These are phyloP conservation scores for Tetrapedia diversipes DNA, from an alignment of 2,888 invertebrate species.

Conservation along the genomic window DNA sequence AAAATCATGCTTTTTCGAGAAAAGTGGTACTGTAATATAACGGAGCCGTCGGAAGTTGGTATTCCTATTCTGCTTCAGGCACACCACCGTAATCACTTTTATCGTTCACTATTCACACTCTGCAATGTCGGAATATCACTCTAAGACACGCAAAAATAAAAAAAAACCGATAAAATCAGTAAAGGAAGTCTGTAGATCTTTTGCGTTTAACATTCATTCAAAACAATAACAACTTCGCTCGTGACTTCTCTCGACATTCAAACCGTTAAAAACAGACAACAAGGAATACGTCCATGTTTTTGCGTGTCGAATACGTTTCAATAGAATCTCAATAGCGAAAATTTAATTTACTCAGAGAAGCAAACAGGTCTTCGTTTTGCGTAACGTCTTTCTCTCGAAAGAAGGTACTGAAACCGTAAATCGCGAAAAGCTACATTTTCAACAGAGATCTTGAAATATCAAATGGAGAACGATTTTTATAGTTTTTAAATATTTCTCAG, in stretches of 20 bases:
- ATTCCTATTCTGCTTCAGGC: conserved; percentile 6
- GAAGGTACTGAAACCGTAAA: conserved; percentile 3
- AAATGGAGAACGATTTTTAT: not conserved
- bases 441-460: not conserved
- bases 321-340: conserved; percentile 1
- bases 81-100: conserved; percentile 28
- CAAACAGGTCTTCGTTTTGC: not conserved
- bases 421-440: conserved; percentile 50
- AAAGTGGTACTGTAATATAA: not conserved
- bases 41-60: conserved; percentile 48
- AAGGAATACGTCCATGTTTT: not conserved
- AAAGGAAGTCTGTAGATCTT: conserved; percentile 1
- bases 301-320: not conserved
- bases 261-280: not conserved
- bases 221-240: not conserved
- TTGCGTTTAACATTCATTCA: conserved; percentile 1
- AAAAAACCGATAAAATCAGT: not conserved
- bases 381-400: conserved; percentile 18
- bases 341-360: not conserved
- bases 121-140: conserved; percentile 1
- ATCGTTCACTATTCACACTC: conserved; percentile 43
- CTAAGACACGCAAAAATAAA: not conserved
- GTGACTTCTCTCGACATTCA: not conserved
- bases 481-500: not conserved
- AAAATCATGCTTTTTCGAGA: conserved; percentile 39